phyloP scores from a whole-genome alignment of 2,888 invertebrate genomes.

The Halocaridina rubra region DNA sequence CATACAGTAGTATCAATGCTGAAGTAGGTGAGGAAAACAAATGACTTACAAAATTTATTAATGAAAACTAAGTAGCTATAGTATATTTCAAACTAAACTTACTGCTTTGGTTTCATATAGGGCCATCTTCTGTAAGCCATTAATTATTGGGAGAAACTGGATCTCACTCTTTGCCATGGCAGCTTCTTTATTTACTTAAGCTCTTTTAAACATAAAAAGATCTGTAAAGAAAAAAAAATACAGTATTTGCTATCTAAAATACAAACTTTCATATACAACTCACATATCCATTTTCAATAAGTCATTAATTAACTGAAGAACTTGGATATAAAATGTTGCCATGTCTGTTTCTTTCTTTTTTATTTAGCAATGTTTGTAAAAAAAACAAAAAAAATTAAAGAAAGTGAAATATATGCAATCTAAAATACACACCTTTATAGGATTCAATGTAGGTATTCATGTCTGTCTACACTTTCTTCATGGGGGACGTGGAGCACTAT shows the following conservation, averaged over 20 bases:
- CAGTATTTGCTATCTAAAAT: too few species aligned
- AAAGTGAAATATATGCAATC: too few species aligned
- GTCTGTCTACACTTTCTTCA: too few species aligned
- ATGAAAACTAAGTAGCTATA: neutral
- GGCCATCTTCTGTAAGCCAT: slow-evolving; percentile 61
- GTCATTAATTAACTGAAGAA: too few species aligned
- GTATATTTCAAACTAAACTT: slow-evolving; percentile 15
- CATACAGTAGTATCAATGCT: neutral
- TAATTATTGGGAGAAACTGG: slow-evolving; percentile 50
- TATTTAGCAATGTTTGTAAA: too few species aligned
- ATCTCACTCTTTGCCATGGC: slow-evolving; percentile 1
- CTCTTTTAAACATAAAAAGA: neutral
- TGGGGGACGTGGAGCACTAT: too few species aligned
- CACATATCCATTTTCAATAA: neutral
- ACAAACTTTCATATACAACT: neutral
- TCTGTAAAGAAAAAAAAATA: neutral
- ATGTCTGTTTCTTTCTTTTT: too few species aligned
- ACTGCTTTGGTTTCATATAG: slow-evolving; percentile 54
- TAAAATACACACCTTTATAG: too few species aligned
- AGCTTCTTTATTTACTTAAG: neutral
- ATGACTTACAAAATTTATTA: neutral
- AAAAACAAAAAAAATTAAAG: too few species aligned
- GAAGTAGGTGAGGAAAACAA: neutral
- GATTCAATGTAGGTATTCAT: too few species aligned
- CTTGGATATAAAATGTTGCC: too few species aligned